A percentile compares a stretch with the other conserved stretches of the same genome.
These are phyloP conservation scores for Enteromius paludinosus DNA, from an alignment of 2,797 vertebrate genomes.

Conservation along the genomic window DNA sequence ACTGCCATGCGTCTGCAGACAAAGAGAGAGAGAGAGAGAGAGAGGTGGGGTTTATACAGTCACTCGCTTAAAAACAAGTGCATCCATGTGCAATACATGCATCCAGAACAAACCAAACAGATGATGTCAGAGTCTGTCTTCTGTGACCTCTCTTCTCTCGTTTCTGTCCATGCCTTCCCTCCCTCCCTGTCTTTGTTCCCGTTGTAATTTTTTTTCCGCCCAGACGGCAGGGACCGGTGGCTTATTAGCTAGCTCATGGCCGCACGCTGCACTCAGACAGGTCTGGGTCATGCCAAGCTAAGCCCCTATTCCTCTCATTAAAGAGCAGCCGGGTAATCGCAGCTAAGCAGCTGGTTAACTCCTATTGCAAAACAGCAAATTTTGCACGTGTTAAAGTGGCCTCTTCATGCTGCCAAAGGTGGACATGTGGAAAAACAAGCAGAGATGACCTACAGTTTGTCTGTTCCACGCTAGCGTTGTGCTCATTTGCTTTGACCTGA, in stretches of 20 bases:
- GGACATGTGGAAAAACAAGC: constrained; percentile 26
- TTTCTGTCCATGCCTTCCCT: constrained; percentile 30
- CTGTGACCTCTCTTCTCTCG: constrained; percentile 23
- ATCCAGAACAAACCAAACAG: constrained; percentile 1
- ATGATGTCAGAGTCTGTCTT: constrained; percentile 23
- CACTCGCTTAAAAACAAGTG: not conserved
- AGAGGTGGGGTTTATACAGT: constrained; percentile 27
- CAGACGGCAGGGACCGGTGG: constrained; percentile 36
- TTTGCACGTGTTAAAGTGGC: constrained; percentile 48
- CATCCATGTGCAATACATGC: constrained; percentile 9
- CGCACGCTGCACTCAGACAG: constrained; percentile 27
- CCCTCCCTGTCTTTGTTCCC: constrained; percentile 20
- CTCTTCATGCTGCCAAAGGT: constrained; percentile 32
- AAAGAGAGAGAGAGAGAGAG: constrained; percentile 10
- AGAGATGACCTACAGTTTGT: not conserved
- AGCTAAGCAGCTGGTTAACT: constrained; percentile 70
- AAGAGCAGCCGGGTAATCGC: constrained; percentile 72
- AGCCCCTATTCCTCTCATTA: constrained; percentile 75
- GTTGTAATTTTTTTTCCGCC: constrained; percentile 34
- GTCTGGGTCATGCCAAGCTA: constrained; percentile 69
- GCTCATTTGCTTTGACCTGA: not conserved
- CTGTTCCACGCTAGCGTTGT: not conserved
- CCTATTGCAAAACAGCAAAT: constrained; percentile 67
- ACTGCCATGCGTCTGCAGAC: constrained; percentile 26
- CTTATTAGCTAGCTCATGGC: constrained; percentile 35